Evolutionary conservation across 2,888 invertebrate species (phyloP).

Genomic region (Seladonia tumulorum): DNA sequence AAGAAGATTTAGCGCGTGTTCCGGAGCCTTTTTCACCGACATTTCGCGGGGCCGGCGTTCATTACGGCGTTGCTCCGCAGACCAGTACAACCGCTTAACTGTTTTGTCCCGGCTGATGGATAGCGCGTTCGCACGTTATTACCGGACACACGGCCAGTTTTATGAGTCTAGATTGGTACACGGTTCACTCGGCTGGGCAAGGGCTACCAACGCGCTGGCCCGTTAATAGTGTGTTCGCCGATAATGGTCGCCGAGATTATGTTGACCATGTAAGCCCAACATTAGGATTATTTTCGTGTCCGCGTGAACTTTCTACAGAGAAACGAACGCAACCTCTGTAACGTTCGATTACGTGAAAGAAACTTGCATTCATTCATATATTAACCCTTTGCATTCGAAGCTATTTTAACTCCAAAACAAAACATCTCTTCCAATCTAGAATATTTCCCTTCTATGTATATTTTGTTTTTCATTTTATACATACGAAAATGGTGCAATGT

Average conservation of each 20-base stretch:
- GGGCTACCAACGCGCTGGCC: slow-evolving; percentile 51
- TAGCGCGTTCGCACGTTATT: slow-evolving; percentile 82
- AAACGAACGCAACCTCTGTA: neutral
- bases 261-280: slow-evolving; percentile 36
- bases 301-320: slow-evolving; percentile 7
- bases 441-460: too few species aligned
- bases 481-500: too few species aligned
- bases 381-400: too few species aligned
- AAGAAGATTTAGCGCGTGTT: slow-evolving; percentile 58
- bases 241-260: slow-evolving; percentile 72
- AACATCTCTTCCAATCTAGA: too few species aligned
- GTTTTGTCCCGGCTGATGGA: slow-evolving; percentile 81
- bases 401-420: too few species aligned
- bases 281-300: slow-evolving; percentile 55
- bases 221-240: slow-evolving; percentile 77
- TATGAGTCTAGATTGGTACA: slow-evolving; percentile 79
- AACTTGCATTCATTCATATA: neutral
- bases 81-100: slow-evolving; percentile 76
- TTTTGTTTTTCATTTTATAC: too few species aligned
- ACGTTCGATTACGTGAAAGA: neutral
- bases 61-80: slow-evolving; percentile 66
- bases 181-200: slow-evolving; percentile 47
- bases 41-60: slow-evolving; percentile 68
- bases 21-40: slow-evolving; percentile 66
- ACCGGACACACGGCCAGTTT: slow-evolving; percentile 77